A percentile compares a stretch with the other conserved stretches of the same genome.
Conservation (phyloP, 2,888 invertebrate genomes). For the Callyntrura sp. region DNA sequence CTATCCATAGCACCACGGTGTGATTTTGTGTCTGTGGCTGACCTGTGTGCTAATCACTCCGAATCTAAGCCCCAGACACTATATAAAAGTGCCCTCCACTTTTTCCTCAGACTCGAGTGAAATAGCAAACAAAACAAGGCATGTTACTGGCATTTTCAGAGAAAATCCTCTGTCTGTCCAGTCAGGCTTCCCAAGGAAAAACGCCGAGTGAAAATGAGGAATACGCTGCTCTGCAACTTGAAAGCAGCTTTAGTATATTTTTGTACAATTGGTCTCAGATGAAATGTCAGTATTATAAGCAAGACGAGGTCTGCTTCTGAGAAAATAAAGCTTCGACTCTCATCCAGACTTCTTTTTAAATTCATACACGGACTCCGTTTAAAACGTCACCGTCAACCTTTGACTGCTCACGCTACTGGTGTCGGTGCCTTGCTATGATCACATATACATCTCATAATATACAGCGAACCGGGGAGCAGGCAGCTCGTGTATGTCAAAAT, state of each 20-base stretch:
- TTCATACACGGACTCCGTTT: neutral
- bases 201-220: neutral
- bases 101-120: neutral
- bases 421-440: neutral
- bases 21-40: conserved; percentile 68
- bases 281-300: neutral
- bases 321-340: neutral
- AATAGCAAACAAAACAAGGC: neutral
- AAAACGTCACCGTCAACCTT: neutral
- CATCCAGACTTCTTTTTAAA: neutral
- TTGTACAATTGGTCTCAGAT: neutral
- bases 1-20: conserved; percentile 55
- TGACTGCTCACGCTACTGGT: neutral
- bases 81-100: neutral
- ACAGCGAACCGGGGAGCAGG: neutral
- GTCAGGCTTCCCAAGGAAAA: neutral
- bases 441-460: neutral
- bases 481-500: neutral
- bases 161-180: neutral
- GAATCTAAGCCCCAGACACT: conserved; percentile 6
- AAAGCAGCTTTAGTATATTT: too few relatives aligned
- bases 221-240: neutral
- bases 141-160: neutral
- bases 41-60: conserved; percentile 72
- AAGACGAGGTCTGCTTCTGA: neutral